Conservation (phyloP, 2,113 vertebrate genomes). For the Stercorarius parasiticus region DNA sequence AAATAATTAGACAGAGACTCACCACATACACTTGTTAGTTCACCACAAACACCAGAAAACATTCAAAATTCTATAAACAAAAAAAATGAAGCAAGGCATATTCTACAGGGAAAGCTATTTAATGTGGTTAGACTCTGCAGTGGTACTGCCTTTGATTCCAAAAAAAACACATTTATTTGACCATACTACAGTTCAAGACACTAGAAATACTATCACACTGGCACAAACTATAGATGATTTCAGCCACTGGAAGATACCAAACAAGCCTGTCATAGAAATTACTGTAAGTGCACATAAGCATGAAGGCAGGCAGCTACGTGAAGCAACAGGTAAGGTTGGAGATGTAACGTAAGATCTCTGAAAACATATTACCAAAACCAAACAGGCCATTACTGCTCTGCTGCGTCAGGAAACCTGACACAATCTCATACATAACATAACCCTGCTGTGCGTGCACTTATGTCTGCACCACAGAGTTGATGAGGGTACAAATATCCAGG, state of each 20-base stretch:
- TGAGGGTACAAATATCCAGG: not conserved
- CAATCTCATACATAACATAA: not conserved
- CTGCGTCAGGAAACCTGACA: not conserved
- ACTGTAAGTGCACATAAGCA: not conserved
- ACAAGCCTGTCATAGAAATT: not conserved
- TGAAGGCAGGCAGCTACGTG: not conserved
- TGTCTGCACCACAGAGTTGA: rapidly evolving
- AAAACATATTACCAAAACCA: not conserved
- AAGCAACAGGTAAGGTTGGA: not conserved
- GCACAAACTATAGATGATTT: not conserved
- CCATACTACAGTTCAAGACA: not conserved
- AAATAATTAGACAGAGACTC: not conserved
- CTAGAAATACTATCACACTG: not conserved
- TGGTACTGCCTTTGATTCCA: not conserved
- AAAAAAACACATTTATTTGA: not conserved
- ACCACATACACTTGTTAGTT: not conserved
- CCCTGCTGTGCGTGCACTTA: not conserved
- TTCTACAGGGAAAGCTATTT: not conserved
- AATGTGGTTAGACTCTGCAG: not conserved
- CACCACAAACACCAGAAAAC: not conserved
- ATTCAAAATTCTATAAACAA: not conserved
- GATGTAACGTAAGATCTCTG: not conserved
- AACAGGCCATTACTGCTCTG: not conserved
- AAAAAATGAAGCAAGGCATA: not conserved
- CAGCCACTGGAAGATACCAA: not conserved